Evolutionary conservation across 2,797 vertebrate species (phyloP).

Genomic region (Rhyacichthys aspro): DNA sequence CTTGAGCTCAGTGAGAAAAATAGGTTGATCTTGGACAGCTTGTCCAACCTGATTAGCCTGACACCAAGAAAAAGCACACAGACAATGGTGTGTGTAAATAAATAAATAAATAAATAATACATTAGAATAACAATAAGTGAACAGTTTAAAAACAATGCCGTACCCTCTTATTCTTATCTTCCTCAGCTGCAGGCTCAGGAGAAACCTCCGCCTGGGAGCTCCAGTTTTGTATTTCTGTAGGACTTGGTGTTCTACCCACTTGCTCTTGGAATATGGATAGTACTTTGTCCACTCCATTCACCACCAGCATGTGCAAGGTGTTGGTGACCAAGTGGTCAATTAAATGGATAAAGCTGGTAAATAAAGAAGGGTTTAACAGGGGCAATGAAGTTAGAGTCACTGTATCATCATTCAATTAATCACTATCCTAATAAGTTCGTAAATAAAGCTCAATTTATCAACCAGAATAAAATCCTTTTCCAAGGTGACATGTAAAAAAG

Average conservation of each 20-base stretch:
- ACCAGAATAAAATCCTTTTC: neutral
- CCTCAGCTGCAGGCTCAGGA: slow-evolving; percentile 10
- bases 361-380: neutral
- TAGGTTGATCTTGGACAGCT: slow-evolving; percentile 56
- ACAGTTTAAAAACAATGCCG: neutral
- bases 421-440: no score
- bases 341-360: slow-evolving; percentile 85
- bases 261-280: slow-evolving; percentile 80
- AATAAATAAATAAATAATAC: neutral
- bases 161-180: slow-evolving; percentile 74
- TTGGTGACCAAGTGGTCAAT: slow-evolving; percentile 85
- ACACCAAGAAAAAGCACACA: slow-evolving; percentile 10
- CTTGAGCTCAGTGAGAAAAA: slow-evolving; percentile 85
- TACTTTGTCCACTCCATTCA: slow-evolving; percentile 77
- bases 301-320: slow-evolving; percentile 81
- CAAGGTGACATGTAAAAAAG: neutral
- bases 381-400: neutral
- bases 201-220: slow-evolving; percentile 33
- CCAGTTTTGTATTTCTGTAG: slow-evolving; percentile 78
- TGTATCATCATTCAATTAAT: neutral
- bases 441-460: neutral
- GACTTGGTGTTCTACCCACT: slow-evolving; percentile 71
- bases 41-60: slow-evolving; percentile 22
- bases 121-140: neutral
- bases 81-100: slow-evolving; percentile 2